Conservation (phyloP, 2,113 vertebrate species). For the Macaca mulatta region DNA sequence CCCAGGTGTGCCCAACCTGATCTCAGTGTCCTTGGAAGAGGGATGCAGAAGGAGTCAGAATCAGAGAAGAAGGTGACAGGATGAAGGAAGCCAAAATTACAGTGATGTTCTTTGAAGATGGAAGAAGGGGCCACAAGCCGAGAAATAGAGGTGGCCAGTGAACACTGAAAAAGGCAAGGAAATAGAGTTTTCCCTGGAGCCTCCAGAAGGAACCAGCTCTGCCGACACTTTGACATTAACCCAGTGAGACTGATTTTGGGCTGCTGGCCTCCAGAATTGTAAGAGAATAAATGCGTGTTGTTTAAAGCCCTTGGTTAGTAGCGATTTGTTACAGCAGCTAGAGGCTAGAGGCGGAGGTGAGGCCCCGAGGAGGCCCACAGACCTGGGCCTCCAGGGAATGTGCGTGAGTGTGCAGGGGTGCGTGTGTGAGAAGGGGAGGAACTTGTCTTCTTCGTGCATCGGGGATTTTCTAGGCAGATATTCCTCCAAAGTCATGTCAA, state of each 20-base stretch:
- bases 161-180: background rate
- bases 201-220: background rate
- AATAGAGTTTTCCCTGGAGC: background rate
- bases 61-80: background rate
- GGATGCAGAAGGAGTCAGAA: background rate
- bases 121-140: background rate
- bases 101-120: background rate
- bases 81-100: background rate
- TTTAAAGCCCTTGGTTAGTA: background rate
- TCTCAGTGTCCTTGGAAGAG: background rate
- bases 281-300: background rate
- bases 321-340: background rate
- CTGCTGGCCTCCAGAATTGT: background rate
- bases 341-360: background rate
- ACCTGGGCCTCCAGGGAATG: background rate
- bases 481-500: constrained; percentile 48
- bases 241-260: background rate
- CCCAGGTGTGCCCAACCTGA: background rate
- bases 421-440: background rate
- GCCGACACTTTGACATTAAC: background rate
- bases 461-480: constrained; percentile 40
- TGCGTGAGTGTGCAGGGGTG: background rate
- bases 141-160: background rate
- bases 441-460: background rate
- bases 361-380: fast-evolving